These are phyloP conservation scores for Apostichopus leukothele DNA, from an alignment of 53 echinoderm and acorn worm genomes.

Conservation along the genomic window DNA sequence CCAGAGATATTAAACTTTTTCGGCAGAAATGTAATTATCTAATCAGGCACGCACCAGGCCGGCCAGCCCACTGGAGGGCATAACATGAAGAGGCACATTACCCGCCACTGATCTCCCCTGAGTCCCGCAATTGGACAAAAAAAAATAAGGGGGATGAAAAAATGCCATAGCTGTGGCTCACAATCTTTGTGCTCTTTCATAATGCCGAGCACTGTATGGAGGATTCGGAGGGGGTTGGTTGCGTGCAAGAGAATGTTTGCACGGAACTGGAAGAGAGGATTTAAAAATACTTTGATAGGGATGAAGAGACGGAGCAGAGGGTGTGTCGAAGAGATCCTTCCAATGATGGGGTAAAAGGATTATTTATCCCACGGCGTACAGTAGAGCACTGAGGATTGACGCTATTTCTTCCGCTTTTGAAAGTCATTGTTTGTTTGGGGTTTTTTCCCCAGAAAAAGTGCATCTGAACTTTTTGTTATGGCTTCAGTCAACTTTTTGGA, in stretches of 20 bases:
- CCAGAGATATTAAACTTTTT: conserved; percentile 26
- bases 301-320: not conserved
- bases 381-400: not conserved
- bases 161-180: not conserved
- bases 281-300: not conserved
- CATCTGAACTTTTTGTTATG: not conserved
- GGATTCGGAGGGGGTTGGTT: not conserved
- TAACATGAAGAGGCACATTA: conserved; percentile 28
- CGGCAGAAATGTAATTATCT: conserved; percentile 40
- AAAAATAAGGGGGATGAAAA: not conserved
- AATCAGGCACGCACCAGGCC: conserved; percentile 42
- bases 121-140: conserved; percentile 43
- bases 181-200: not conserved
- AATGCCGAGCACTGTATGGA: not conserved
- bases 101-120: conserved; percentile 29
- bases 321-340: not conserved
- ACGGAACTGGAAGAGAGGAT: not conserved
- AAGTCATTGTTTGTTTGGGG: too few relatives aligned
- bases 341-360: not conserved
- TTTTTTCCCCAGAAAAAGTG: not conserved
- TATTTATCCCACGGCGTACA: too few relatives aligned
- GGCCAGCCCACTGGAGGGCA: conserved; percentile 43
- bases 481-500: too few relatives aligned
- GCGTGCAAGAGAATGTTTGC: conserved; percentile 14
- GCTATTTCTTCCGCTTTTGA: too few relatives aligned